A percentile compares a stretch with the other conserved stretches of the same genome.
phyloP scores from a whole-genome alignment of 1,140 invertebrate genomes.

The Papilio polyxenes region DNA sequence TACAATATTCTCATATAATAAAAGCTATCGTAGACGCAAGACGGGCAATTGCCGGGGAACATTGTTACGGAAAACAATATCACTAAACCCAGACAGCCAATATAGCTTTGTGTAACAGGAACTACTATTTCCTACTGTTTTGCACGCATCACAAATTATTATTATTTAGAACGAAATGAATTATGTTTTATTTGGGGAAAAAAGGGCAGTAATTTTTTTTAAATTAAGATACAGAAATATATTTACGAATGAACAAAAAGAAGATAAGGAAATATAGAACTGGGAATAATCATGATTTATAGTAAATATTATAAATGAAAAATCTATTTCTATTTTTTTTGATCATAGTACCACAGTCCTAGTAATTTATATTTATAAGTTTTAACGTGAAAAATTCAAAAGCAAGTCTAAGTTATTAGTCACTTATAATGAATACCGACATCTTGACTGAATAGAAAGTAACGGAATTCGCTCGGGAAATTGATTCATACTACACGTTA shows the following conservation, averaged over 20 bases:
- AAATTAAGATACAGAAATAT: no score
- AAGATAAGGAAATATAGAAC: background rate
- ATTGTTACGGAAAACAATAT: slow-evolving; percentile 18
- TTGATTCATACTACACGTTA: background rate
- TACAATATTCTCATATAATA: slow-evolving; percentile 19
- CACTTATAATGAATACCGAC: background rate
- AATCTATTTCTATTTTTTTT: no score
- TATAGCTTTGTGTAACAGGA: background rate
- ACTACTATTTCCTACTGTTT: slow-evolving; percentile 4
- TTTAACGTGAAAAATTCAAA: background rate
- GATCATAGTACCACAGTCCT: no score
- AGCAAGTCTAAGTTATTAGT: background rate
- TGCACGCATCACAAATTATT: background rate
- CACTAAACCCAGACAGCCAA: slow-evolving; percentile 24
- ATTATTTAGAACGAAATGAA: slow-evolving; percentile 6
- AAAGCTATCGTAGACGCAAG: slow-evolving; percentile 22
- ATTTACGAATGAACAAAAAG: background rate
- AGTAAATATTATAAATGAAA: no score
- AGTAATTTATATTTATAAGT: no score
- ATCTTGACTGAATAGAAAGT: background rate
- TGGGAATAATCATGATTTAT: no score
- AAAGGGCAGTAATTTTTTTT: background rate
- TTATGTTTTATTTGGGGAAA: background rate
- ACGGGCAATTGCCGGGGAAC: slow-evolving; percentile 12
- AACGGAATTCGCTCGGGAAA: background rate